Conservation (phyloP, 2,888 invertebrate genomes). For the Melieria picta region DNA sequence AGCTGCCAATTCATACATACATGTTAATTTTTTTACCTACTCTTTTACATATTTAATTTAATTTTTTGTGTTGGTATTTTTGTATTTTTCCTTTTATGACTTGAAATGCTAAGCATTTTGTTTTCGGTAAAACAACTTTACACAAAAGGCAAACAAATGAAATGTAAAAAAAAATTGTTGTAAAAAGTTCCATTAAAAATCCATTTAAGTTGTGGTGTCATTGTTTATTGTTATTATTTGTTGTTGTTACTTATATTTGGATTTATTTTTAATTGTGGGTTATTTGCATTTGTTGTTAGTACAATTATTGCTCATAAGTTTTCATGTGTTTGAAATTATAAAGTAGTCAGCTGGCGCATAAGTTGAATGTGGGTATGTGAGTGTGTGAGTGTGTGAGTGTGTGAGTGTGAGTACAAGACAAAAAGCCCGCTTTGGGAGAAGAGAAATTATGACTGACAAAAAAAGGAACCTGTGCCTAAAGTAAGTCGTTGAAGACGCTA, state of each 20-base stretch:
- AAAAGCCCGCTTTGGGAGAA: background rate
- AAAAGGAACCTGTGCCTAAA: background rate
- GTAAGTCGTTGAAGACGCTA: background rate
- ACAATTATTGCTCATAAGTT: background rate
- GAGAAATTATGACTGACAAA: background rate
- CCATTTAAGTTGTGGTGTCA: background rate
- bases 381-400: too few species aligned
- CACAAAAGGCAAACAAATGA: too few species aligned
- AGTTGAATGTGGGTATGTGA: too few species aligned
- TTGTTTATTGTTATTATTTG: background rate
- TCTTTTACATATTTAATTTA: too few species aligned
- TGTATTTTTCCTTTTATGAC: too few species aligned
- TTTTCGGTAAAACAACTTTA: too few species aligned
- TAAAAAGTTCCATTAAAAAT: background rate
- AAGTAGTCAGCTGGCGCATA: background rate
- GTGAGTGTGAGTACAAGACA: background rate
- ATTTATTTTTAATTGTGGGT: background rate
- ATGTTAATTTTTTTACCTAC: too few species aligned
- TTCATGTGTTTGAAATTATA: constrained; percentile 1
- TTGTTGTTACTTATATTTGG: background rate
- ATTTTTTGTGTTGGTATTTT: too few species aligned
- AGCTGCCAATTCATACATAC: too few species aligned
- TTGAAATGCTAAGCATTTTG: too few species aligned
- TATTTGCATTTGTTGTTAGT: background rate
- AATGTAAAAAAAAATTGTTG: background rate